These are phyloP conservation scores for Acrobasis repandana DNA, from an alignment of 2,888 invertebrate genomes.

Conservation along the genomic window DNA sequence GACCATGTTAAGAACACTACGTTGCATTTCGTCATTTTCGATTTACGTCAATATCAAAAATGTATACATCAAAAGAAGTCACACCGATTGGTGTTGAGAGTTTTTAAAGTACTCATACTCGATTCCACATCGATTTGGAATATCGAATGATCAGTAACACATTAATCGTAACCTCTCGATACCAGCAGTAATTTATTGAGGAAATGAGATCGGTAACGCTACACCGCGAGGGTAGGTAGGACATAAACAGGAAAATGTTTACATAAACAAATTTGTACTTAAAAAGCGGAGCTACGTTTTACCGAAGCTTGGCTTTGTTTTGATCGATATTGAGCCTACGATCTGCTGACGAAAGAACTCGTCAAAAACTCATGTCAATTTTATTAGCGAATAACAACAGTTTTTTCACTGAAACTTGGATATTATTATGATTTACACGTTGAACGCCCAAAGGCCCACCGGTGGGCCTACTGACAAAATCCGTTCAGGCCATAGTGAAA, in stretches of 20 bases:
- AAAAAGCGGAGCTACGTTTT: constrained; percentile 9
- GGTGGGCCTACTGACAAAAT: too few relatives aligned
- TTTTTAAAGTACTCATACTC: constrained; percentile 9
- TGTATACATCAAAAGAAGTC: too few relatives aligned
- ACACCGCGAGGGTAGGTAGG: too few relatives aligned
- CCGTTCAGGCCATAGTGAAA: too few relatives aligned
- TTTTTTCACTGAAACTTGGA: too few relatives aligned
- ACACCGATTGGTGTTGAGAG: not conserved
- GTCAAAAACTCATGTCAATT: too few relatives aligned
- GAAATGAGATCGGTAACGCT: constrained; percentile 19
- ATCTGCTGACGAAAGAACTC: too few relatives aligned
- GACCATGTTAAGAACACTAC: too few relatives aligned
- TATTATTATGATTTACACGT: too few relatives aligned
- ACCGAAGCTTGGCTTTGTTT: not conserved
- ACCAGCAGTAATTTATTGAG: constrained; percentile 16
- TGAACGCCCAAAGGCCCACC: not conserved
- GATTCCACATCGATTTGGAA: not conserved
- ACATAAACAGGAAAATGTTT: constrained; percentile 19
- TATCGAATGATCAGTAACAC: constrained; percentile 6
- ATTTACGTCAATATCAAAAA: too few relatives aligned
- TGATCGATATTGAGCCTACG: not conserved
- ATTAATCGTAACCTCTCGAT: constrained; percentile 18
- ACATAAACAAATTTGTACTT: constrained; percentile 9
- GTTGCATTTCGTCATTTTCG: too few relatives aligned
- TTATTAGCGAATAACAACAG: too few relatives aligned